phyloP scores from a whole-genome alignment of 1,140 invertebrate species.

The Temnothorax curvispinosus region DNA sequence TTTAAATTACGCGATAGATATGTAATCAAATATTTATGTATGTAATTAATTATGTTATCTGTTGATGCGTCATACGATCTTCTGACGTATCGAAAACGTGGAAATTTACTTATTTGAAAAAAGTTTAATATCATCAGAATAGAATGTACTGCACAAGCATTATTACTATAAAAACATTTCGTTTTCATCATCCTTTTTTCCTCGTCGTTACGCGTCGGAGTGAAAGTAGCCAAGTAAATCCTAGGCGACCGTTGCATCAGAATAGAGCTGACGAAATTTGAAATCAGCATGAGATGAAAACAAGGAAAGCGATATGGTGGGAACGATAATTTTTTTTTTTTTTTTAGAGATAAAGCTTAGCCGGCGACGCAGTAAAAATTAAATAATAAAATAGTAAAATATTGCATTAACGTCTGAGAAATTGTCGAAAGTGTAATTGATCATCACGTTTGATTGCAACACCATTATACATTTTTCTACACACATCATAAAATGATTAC shows the following conservation, averaged over 20 bases:
- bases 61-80: neutral
- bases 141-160: neutral
- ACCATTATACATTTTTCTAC: neutral
- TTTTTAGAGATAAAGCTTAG: neutral
- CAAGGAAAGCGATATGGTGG: slow-evolving; percentile 17
- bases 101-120: neutral
- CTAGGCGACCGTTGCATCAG: slow-evolving; percentile 62
- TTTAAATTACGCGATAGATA: neutral
- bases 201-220: neutral
- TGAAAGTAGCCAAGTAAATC: slow-evolving; percentile 56
- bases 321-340: neutral
- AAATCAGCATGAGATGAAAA: slow-evolving; percentile 16
- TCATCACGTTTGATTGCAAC: neutral
- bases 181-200: slow-evolving; percentile 35
- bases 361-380: neutral
- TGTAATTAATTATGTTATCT: neutral
- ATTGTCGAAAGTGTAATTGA: neutral
- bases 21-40: slow-evolving; percentile 12
- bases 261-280: slow-evolving; percentile 64
- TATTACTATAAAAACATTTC: neutral
- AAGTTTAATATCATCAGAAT: neutral
- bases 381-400: neutral
- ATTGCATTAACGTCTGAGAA: neutral
- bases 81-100: neutral
- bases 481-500: neutral